Evolutionary conservation across 2,113 vertebrate species (phyloP), one percentile per base, ranked within the genome.

Genomic region (Ariopsis seemanni): DNA sequence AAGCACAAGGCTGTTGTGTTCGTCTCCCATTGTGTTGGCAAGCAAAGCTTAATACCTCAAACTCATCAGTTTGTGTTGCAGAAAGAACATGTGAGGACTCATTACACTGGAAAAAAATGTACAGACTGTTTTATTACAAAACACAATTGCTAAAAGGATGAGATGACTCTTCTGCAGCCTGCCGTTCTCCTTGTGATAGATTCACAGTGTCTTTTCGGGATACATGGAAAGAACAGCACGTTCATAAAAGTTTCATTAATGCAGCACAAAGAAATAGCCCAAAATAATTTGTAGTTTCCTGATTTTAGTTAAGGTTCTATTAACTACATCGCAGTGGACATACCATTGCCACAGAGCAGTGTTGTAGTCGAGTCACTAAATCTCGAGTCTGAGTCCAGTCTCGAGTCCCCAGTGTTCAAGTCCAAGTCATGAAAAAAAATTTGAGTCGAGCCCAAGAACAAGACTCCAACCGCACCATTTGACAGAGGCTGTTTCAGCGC

Each of bases 141-240:
- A 48, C 50, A 85, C n/a, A 17, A 27, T 55, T 9, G 83, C 55
- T 82, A 80, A 86, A 91, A 84, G 88, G 88, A 88, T 85, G 86
- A 55, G 10, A 81, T 62, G 83, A 65, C 48, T 25, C 9, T 50
- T 55, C 27, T 34, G 17, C 50, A 22, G 55, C 50, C 42, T 50
- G 52, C 25, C 55, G 55, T 34, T 52, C 20, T 85, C 9, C 53
- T 34, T 14, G 7, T 87, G 15, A 20, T 58, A 83, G 42, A 34
- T 83, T 86, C 57, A 65, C 58, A 30, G 5, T 20, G 57, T 27
- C 79, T 84, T 69, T 57, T 75, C 53, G 12, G 71, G 53, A 81
- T 8, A 20, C 14, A 63, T 55, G 53, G 25, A 78, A 34, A 57
- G 17, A 83, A n/a, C 27, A 58, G 34, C 48, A n/a, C 3, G 42